Percentiles rank a stretch among this genome's conserved stretches.
Conservation (phyloP, 2,797 vertebrate species). For the Acrossocheilus fasciatus region DNA sequence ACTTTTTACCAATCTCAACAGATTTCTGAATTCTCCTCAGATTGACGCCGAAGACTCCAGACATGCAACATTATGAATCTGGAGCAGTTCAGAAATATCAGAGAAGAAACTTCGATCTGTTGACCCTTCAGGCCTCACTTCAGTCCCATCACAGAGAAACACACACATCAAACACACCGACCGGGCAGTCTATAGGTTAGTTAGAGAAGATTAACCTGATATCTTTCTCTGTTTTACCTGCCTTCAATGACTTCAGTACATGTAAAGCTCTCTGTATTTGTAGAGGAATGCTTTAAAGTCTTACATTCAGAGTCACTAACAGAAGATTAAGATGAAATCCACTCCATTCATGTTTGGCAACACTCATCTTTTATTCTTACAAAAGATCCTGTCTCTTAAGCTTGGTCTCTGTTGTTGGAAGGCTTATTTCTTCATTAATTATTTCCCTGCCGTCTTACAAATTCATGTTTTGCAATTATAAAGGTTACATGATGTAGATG, state of each 20-base stretch:
- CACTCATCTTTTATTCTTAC: background rate
- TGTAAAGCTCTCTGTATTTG: background rate
- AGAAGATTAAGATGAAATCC: background rate
- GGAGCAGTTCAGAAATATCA: conserved; percentile 31
- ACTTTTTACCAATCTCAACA: background rate
- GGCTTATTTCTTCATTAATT: background rate
- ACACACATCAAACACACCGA: conserved; percentile 5
- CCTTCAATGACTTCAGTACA: background rate
- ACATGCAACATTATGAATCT: background rate
- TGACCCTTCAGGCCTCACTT: conserved; percentile 55
- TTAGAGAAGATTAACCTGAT: background rate
- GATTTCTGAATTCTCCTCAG: conserved; percentile 5
- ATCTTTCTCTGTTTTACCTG: background rate
- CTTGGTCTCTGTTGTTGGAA: conserved; percentile 12
- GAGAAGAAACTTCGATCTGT: conserved; percentile 68
- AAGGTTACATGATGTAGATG: background rate
- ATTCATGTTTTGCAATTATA: background rate
- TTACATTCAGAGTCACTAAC: background rate
- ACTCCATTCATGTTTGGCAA: background rate
- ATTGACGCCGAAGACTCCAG: background rate
- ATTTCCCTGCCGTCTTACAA: background rate
- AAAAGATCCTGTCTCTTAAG: background rate
- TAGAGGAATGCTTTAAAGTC: background rate
- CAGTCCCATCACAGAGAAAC: background rate
- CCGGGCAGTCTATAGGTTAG: background rate